Evolutionary conservation across 2,888 invertebrate species (phyloP), one percentile per base, ranked within the genome.

Genomic region (Melanotus villosus): DNA sequence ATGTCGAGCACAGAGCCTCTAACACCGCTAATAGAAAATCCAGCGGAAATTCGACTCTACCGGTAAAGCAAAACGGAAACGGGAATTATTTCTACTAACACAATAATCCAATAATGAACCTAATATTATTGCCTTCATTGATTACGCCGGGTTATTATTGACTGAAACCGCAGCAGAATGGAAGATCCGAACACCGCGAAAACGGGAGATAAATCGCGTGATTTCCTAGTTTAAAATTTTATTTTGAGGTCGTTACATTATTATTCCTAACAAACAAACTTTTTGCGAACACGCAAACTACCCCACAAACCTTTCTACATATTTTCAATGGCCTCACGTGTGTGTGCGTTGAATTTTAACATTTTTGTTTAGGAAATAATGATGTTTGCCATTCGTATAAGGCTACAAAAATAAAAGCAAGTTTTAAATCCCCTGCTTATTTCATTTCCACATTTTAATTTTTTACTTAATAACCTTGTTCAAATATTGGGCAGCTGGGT

Each of bases 1-100:
- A 68, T 57, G 68, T 50, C 60, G 66, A 57, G 57, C 59, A 43
- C 59, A 50, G 50, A 47, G 30, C 52, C 63, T 16, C 58, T 68
- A 68, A 64, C 64, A 36, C 50, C 57, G 38, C 64, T 64, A 68
- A 68, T 68, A 68, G 59, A 68, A 64, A 68, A 68, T 47, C 62
- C 43, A 63, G 38, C 68, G 64, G 68, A 68, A 64, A 68, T 68
- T 68, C 50, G 41, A 68, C 58, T 58, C 26, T 52, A 58, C 58
- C 50, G n/a, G 19, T 54, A 43, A 58, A 41, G 38, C 36, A 30
- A 50, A 62, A 19, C 19, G 68, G 68, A 68, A 63, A 68, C 50
- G 57, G 50, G 38, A 63, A 68, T 68, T 64, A 68, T 68, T 68
- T 63, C 56, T 32, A 32, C 16, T 47, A 68, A 67, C 21, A 26